Evolutionary conservation across 2,113 vertebrate species (phyloP).

Genomic region (Kryptolebias marmoratus): DNA sequence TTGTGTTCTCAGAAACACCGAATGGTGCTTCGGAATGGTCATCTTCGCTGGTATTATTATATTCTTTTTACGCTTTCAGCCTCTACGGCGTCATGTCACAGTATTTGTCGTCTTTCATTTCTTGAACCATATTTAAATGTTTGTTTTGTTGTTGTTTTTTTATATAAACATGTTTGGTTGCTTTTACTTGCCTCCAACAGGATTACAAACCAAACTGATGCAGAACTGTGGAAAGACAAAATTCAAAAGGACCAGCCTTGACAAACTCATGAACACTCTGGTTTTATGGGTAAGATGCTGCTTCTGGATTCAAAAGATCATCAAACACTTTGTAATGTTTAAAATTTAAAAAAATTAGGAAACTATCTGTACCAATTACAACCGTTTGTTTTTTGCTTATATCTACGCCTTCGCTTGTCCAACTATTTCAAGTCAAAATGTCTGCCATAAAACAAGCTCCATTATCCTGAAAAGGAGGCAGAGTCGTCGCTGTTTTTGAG

Average conservation of each 20-base stretch:
- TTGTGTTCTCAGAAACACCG: conserved; percentile 92
- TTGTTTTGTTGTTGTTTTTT: neutral
- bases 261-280: conserved; percentile 93
- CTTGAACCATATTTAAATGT: neutral
- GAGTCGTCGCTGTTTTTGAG: neutral
- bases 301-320: neutral
- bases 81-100: neutral
- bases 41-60: conserved; percentile 86
- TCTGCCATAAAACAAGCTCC: no score
- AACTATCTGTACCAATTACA: no score
- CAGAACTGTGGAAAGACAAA: conserved; percentile 92
- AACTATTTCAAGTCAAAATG: no score
- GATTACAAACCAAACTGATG: conserved; percentile 91
- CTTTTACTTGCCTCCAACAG: conserved; percentile 17
- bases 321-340: no score
- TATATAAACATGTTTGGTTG: neutral
- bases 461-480: neutral
- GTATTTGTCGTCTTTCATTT: neutral
- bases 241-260: conserved; percentile 94
- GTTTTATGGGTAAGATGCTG: conserved; percentile 89
- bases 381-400: no score
- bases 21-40: conserved; percentile 94
- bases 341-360: no score
- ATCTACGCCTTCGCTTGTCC: no score
- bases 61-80: neutral